Base-by-base conservation (phyloP, 2,888 invertebrate genomes). In the Alcis repandata region DNA sequence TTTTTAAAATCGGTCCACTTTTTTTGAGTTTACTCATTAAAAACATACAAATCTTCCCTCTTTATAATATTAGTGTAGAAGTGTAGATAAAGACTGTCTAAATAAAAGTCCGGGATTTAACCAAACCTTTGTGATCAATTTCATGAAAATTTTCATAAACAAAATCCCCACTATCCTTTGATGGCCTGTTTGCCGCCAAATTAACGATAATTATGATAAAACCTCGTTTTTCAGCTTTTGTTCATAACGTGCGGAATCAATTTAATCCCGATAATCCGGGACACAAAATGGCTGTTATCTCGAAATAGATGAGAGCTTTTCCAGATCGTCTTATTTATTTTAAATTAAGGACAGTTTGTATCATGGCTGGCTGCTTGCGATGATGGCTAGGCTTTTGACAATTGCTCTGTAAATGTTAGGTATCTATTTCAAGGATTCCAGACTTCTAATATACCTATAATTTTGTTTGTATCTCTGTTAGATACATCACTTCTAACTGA, bases 281-380 rank as follows among this genome's bases (percentile, higher is more conserved):
- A 72, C 80, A 74, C 78, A 78, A 72, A 82, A 78, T 79, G 76
- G 80, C 73, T 78, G 75, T 69, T 67, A 67, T 75, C 77, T 78
- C 73, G n/a, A 75, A 83, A 82, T 82, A 80, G 80, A 79, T 63
- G 75, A 75, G 76, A 79, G 78, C 77, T 78, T 77, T 78, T 76
- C 74, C 74, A 71, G 75, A 75, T 74, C 64, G 69, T 75, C 79
- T 75, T 74, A 78, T 80, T 77, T 79, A 79, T 79, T 78, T 79
- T 80, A 73, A 79, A 76, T 74, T 75, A 79, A 73, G 75, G 71
- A 69, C 69, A 71, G 68, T 69, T 73, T 67, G 61, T 68, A 66
- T 64, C 56, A 45, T 68, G 62, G 33, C 51, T 70, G 71, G 70
- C 68, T 60, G 65, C 40, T 63, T 69, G 71, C 67, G 41, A 63